These are phyloP conservation scores for Holothuria leucospilota DNA, from an alignment of 53 echinoderm and acorn worm genomes.

Conservation along the genomic window DNA sequence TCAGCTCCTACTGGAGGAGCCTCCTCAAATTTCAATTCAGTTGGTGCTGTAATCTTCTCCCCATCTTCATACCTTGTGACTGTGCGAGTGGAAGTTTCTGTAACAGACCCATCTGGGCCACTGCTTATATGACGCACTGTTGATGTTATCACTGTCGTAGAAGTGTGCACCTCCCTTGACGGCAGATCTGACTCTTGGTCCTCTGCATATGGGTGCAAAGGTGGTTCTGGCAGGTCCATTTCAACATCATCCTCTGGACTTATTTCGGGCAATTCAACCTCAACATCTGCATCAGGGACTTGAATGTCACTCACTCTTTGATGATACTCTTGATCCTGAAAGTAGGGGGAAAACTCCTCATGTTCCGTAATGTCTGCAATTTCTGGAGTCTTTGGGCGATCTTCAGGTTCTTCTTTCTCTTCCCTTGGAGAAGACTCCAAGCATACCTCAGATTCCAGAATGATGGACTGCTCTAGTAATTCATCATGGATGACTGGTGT, in stretches of 20 bases:
- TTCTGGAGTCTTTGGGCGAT: slow-evolving; percentile 85
- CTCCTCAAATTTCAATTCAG: slow-evolving; percentile 31
- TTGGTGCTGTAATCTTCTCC: slow-evolving; percentile 4
- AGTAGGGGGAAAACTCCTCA: slow-evolving; percentile 46
- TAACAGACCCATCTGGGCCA: neutral
- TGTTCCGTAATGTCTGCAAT: slow-evolving; percentile 70
- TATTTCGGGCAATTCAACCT: slow-evolving; percentile 40
- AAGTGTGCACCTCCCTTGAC: neutral
- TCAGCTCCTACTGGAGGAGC: neutral
- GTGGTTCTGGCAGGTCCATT: slow-evolving; percentile 43
- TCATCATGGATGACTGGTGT: slow-evolving; percentile 57
- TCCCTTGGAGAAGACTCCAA: slow-evolving; percentile 54
- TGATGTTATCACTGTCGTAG: slow-evolving; percentile 11
- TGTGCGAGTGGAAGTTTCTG: neutral
- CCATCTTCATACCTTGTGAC: slow-evolving; percentile 5
- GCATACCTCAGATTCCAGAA: slow-evolving; percentile 50
- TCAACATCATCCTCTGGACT: slow-evolving; percentile 53
- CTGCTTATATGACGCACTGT: neutral
- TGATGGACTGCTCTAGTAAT: slow-evolving; percentile 58
- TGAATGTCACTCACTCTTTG: slow-evolving; percentile 43
- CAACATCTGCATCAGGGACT: slow-evolving; percentile 37
- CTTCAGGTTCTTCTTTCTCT: slow-evolving; percentile 56
- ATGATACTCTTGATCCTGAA: slow-evolving; percentile 26
- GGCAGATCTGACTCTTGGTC: slow-evolving; percentile 2
- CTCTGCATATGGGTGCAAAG: slow-evolving; percentile 20